These are phyloP conservation scores for Gallinago stenura DNA, from an alignment of 2,797 vertebrate species.

Conservation along the genomic window DNA sequence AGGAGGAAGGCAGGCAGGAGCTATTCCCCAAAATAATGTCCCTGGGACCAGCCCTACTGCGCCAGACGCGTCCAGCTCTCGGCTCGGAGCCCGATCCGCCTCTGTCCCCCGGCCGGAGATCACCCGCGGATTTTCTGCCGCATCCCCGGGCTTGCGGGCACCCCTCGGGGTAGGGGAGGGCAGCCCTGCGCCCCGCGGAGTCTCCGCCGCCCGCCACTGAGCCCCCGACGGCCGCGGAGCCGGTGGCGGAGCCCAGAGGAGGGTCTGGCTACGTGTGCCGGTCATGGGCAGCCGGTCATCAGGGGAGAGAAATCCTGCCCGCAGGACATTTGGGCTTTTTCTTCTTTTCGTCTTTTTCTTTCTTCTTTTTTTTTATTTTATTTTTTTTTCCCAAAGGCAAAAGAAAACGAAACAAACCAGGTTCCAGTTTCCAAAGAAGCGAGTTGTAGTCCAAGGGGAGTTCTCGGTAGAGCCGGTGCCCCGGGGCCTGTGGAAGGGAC, in stretches of 20 bases:
- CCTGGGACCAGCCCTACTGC: not conserved
- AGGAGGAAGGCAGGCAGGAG: not conserved
- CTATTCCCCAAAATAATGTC: not conserved
- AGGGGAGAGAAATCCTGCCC: not conserved
- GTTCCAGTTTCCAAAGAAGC: not conserved
- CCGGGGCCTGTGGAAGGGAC: not conserved
- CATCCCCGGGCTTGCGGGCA: not conserved
- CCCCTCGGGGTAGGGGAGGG: not conserved
- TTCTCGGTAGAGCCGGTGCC: not conserved
- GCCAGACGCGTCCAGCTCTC: not conserved
- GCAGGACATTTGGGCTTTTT: not conserved
- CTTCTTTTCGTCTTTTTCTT: fast-evolving
- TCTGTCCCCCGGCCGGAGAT: not conserved
- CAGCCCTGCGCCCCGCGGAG: not conserved
- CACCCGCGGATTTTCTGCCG: not conserved
- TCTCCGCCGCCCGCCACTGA: not conserved
- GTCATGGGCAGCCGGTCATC: not conserved
- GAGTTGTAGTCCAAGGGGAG: not conserved
- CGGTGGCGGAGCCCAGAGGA: not conserved
- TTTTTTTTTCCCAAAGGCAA: not conserved
- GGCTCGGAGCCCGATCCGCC: not conserved
- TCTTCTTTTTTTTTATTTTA: fast-evolving
- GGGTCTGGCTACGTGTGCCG: not conserved
- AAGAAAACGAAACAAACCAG: not conserved
- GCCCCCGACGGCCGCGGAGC: not conserved